Base-by-base conservation (phyloP, 2,888 invertebrate species). In the Globia sparganii region DNA sequence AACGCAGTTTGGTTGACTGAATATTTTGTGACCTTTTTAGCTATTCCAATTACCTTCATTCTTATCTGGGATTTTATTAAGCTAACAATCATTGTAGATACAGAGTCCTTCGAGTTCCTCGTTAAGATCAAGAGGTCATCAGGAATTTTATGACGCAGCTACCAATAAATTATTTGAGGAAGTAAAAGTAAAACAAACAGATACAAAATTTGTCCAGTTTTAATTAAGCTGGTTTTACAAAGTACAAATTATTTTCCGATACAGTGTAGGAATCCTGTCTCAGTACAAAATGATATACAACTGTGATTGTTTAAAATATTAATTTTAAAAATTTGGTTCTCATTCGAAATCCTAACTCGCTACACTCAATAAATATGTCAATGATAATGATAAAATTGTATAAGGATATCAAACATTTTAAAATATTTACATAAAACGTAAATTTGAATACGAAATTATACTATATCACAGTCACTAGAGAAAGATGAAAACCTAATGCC, bases 401-500 rank as follows among this genome's bases (percentile, higher is more conserved):
- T 95, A 96, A 94, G 93, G 94, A 93, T 96, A 96, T 96, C 96
- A 96, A 96, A 96, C 89, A 93, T 94, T 93, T 93, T 84, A 92
- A 95, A 94, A 91, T 96, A 96, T 96, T 86, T 95, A 96, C 95
- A 95, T 81, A 95, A 92, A 94, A 94, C 92, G 90, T 94, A 92
- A 92, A 91, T 91, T 91, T 89, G 88, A 93, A 91, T 92, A 92
- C 90, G 91, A 95, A 96, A 96, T 96, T 95, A 96, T 95, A 94
- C 95, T 96, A 96, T 96, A 96, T 96, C 96, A 96, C 96, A 96
- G 96, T 95, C 93, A 93, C 96, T 96, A 96, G 94, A 95, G 92
- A 96, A 93, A 95, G 93, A 94, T 95, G 92, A 94, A 94, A 94
- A 92, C 90, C 92, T 93, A 92, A 91, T 88, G 87, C 88, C 93